Conservation (phyloP, 2,113 vertebrate genomes). For the Probosciger aterrimus region DNA sequence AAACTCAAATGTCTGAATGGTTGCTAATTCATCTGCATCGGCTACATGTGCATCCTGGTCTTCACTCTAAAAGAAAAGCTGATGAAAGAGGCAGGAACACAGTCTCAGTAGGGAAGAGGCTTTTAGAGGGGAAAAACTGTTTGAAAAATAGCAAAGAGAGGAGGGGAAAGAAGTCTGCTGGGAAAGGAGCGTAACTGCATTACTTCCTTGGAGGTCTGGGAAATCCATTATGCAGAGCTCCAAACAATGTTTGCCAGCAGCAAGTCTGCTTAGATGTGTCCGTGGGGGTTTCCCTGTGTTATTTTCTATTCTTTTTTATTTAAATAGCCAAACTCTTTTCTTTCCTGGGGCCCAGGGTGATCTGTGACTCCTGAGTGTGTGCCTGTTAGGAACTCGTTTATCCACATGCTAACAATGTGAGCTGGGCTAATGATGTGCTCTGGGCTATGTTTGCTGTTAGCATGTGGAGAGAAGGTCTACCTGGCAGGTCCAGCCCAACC, state of each 20-base stretch:
- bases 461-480: neutral
- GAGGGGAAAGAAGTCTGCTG: constrained; percentile 49
- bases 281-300: constrained; percentile 30
- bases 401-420: accelerated
- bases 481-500: neutral
- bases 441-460: neutral
- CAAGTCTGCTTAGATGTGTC: constrained; percentile 53
- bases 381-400: neutral
- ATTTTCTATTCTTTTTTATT: neutral
- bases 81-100: constrained; percentile 43
- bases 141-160: constrained; percentile 48
- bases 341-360: constrained; percentile 24
- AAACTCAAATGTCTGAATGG: neutral
- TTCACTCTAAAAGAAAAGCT: neutral
- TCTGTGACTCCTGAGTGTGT: neutral
- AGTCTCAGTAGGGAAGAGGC: constrained; percentile 34
- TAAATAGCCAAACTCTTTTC: neutral
- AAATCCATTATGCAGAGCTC: constrained; percentile 58
- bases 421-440: neutral
- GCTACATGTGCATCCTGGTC: neutral
- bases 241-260: constrained; percentile 59
- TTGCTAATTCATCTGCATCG: neutral
- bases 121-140: constrained; percentile 42
- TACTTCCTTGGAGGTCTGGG: constrained; percentile 62
- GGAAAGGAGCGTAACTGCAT: constrained; percentile 36